Evolutionary conservation across 2,888 invertebrate genomes (phyloP).

Genomic region (Drosophila longiperda): DNA sequence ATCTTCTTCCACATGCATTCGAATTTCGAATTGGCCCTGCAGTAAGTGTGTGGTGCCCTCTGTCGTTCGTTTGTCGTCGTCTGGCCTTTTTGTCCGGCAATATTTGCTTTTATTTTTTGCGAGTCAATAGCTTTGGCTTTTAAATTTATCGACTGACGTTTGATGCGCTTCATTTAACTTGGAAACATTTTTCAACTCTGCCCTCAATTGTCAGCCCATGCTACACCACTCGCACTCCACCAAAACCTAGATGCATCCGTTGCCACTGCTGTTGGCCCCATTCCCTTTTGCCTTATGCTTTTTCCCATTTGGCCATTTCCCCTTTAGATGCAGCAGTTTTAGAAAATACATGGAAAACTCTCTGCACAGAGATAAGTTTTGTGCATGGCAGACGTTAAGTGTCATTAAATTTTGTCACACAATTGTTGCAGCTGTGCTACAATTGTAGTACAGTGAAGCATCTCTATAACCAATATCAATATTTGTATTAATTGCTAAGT

Average conservation of each 20-base stretch:
- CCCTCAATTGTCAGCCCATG: slow-evolving; percentile 27
- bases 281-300: slow-evolving; percentile 1
- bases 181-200: slow-evolving; percentile 80
- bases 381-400: slow-evolving; percentile 59
- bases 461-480: slow-evolving; percentile 3
- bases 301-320: slow-evolving; percentile 7
- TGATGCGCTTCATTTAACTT: slow-evolving; percentile 81
- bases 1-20: slow-evolving; percentile 71
- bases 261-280: slow-evolving; percentile 19
- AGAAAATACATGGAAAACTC: slow-evolving; percentile 56
- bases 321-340: slow-evolving; percentile 49
- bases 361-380: slow-evolving; percentile 50
- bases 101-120: slow-evolving; percentile 79
- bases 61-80: slow-evolving; percentile 32
- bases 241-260: slow-evolving; percentile 39
- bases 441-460: slow-evolving; percentile 24
- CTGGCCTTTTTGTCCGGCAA: slow-evolving; percentile 46
- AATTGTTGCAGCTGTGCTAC: slow-evolving; percentile 46
- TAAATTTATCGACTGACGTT: slow-evolving; percentile 82
- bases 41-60: slow-evolving; percentile 44
- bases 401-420: slow-evolving; percentile 65
- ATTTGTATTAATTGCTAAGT: background rate
- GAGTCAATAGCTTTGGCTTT: slow-evolving; percentile 81
- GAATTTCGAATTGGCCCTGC: slow-evolving; percentile 63
- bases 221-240: background rate